phyloP scores from a whole-genome alignment of 2,797 vertebrate genomes.

The Sebastes cheni region DNA sequence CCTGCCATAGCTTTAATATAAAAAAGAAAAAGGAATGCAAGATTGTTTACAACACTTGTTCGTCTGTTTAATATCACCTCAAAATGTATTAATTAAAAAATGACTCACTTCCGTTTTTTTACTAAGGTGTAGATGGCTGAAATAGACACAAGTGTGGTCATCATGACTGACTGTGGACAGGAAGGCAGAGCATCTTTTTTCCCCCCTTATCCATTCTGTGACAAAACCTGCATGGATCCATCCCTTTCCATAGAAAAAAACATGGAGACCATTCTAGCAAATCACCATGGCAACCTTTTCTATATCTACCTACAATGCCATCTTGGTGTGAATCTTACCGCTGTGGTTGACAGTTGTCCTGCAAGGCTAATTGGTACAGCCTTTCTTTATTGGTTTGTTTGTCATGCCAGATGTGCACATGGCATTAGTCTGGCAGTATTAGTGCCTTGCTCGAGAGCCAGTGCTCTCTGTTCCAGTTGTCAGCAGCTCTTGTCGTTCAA shows the following conservation, averaged over 20 bases:
- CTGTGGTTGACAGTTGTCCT: neutral
- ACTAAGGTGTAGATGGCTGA: neutral
- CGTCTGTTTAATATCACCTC: neutral
- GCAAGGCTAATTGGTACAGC: neutral
- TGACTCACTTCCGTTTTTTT: neutral
- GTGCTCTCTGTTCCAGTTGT: conserved; percentile 3
- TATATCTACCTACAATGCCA: neutral
- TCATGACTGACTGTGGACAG: neutral
- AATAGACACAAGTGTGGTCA: neutral
- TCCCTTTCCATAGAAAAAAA: neutral
- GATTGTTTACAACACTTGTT: neutral
- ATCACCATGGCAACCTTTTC: conserved; percentile 49
- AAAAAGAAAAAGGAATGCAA: neutral
- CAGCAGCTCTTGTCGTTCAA: conserved; percentile 37
- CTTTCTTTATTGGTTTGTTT: neutral
- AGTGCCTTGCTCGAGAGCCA: conserved; percentile 19
- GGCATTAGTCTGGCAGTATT: neutral
- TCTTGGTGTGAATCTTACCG: neutral
- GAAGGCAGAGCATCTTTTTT: neutral
- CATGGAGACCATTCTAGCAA: neutral
- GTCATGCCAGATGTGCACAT: neutral
- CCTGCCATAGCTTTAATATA: neutral
- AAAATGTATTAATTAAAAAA: neutral
- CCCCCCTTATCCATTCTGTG: neutral
- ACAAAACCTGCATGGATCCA: neutral